Evolutionary conservation across 2,797 vertebrate genomes (phyloP).

Genomic region (Podargus strigoides): DNA sequence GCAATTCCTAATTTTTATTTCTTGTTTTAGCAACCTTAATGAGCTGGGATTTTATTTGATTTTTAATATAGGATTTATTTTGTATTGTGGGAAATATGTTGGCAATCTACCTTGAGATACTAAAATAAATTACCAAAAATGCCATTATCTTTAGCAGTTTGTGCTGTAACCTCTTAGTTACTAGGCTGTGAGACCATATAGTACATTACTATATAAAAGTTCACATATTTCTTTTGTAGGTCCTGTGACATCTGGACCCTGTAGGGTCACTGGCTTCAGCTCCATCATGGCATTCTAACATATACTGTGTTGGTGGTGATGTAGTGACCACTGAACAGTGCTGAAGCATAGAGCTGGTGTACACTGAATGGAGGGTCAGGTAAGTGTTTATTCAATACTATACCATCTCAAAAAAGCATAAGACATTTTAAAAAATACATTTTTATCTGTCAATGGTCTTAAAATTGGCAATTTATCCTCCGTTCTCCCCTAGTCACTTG

Average conservation of each 20-base stretch:
- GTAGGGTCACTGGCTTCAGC: not conserved
- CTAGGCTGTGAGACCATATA: not conserved
- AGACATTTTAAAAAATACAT: not conserved
- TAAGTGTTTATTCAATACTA: not conserved
- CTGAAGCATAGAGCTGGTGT: not conserved
- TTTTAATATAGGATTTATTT: not conserved
- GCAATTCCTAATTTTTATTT: not conserved
- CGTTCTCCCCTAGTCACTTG: not conserved
- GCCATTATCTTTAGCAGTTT: not conserved
- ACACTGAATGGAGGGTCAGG: not conserved
- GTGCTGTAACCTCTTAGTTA: not conserved
- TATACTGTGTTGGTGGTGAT: not conserved
- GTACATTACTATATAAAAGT: not conserved
- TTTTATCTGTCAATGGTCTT: not conserved
- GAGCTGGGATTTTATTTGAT: not conserved
- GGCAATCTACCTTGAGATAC: not conserved
- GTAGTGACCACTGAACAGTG: accelerated
- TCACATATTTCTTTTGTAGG: not conserved
- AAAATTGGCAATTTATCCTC: not conserved
- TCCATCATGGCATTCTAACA: not conserved
- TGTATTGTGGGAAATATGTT: not conserved
- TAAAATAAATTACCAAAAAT: not conserved
- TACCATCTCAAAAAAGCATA: not conserved
- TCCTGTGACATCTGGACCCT: not conserved
- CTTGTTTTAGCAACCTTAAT: not conserved